A percentile compares a stretch with the other conserved stretches of the same genome.
These are phyloP conservation scores for Irena cyanogastra DNA, from an alignment of 2,113 vertebrate species.

Conservation along the genomic window DNA sequence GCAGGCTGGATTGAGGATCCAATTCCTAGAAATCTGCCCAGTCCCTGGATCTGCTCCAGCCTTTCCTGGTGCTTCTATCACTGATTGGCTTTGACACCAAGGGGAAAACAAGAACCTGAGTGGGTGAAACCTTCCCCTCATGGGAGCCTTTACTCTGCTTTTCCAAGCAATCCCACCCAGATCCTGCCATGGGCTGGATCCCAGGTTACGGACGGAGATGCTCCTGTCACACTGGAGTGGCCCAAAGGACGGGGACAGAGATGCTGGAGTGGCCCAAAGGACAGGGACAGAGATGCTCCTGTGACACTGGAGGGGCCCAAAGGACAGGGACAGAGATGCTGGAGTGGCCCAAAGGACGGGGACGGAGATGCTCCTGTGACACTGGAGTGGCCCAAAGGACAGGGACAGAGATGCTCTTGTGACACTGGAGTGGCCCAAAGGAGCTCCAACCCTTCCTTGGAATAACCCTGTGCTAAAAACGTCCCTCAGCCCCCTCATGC, in stretches of 20 bases:
- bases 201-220: background rate
- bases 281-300: background rate
- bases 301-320: background rate
- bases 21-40: background rate
- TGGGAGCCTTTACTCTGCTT: background rate
- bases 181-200: rapidly evolving
- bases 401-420: background rate
- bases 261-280: background rate
- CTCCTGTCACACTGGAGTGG: background rate
- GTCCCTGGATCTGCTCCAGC: background rate
- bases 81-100: rapidly evolving
- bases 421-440: background rate
- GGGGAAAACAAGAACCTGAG: background rate
- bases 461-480: background rate
- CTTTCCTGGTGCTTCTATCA: background rate
- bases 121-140: background rate
- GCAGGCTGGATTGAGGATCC: background rate
- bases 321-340: too few species aligned
- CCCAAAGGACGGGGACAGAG: too few species aligned
- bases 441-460: background rate
- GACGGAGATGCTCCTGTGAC: background rate
- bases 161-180: rapidly evolving
- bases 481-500: rapidly evolving
- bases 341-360: background rate
- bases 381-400: background rate